Evolutionary conservation across 2,113 vertebrate species (phyloP).

Genomic region (Albula glossodonta): DNA sequence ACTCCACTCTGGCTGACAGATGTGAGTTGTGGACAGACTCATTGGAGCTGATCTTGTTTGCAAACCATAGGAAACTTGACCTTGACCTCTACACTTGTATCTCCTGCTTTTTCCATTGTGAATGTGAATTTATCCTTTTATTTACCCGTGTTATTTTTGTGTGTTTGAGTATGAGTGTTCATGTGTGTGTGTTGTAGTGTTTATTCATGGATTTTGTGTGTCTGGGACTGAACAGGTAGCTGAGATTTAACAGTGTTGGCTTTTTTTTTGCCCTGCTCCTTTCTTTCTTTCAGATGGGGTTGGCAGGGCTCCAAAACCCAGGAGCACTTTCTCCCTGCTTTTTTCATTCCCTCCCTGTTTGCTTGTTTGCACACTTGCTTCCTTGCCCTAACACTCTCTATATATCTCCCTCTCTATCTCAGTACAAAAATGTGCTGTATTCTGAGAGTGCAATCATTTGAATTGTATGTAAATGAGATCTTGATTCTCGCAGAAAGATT

Average conservation of each 20-base stretch:
- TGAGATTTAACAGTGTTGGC: not conserved
- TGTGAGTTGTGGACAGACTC: not conserved
- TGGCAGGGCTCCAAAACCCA: not conserved
- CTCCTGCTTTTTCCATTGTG: no score
- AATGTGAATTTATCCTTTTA: no score
- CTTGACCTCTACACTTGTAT: no score
- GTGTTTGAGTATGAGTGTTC: no score
- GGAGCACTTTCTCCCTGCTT: not conserved
- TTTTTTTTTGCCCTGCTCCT: not conserved
- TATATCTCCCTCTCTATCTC: not conserved
- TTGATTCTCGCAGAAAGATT: no score
- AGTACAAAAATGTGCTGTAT: not conserved
- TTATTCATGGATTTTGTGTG: not conserved
- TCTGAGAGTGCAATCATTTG: no score
- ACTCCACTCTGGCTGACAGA: not conserved
- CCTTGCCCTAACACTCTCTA: not conserved
- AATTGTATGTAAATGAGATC: no score
- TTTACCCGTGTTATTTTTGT: no score
- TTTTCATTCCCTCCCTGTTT: not conserved
- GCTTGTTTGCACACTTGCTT: not conserved
- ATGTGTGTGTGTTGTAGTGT: not conserved
- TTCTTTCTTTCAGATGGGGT: not conserved
- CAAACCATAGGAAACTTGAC: not conserved
- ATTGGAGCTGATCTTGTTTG: not conserved
- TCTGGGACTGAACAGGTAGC: not conserved